These are phyloP conservation scores for Celastrina argiolus DNA, from an alignment of 2,888 invertebrate genomes.

Conservation along the genomic window DNA sequence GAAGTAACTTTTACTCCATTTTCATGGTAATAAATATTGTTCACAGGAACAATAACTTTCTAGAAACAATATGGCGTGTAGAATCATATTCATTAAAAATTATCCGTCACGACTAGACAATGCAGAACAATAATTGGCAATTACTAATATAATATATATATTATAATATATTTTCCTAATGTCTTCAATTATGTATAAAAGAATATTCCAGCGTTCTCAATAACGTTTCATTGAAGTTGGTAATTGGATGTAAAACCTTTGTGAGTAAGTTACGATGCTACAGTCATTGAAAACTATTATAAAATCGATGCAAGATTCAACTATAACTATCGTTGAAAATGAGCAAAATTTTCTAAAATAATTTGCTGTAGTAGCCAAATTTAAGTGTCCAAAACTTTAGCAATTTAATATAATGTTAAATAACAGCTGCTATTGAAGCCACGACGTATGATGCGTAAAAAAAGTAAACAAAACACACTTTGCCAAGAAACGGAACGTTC, in stretches of 20 bases:
- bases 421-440: not conserved
- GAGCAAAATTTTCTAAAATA: too few relatives aligned
- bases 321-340: too few relatives aligned
- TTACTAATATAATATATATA: too few relatives aligned
- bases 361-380: too few relatives aligned
- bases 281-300: not conserved
- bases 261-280: not conserved
- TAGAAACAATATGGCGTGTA: not conserved
- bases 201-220: slow-evolving; percentile 16
- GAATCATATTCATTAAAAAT: not conserved
- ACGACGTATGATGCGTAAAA: not conserved
- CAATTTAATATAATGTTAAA: not conserved
- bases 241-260: slow-evolving; percentile 4
- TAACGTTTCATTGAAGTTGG: slow-evolving; percentile 1
- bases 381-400: not conserved
- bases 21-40: not conserved
- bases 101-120: slow-evolving; percentile 18
- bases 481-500: not conserved
- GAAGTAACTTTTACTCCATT: not conserved
- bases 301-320: not conserved
- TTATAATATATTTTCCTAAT: slow-evolving; percentile 18
- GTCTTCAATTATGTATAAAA: slow-evolving; percentile 20
- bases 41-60: not conserved
- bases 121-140: slow-evolving; percentile 14
- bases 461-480: slow-evolving; percentile 4